Base-by-base conservation (phyloP, 2,888 invertebrate species). In the Falcaria lacertinaria region DNA sequence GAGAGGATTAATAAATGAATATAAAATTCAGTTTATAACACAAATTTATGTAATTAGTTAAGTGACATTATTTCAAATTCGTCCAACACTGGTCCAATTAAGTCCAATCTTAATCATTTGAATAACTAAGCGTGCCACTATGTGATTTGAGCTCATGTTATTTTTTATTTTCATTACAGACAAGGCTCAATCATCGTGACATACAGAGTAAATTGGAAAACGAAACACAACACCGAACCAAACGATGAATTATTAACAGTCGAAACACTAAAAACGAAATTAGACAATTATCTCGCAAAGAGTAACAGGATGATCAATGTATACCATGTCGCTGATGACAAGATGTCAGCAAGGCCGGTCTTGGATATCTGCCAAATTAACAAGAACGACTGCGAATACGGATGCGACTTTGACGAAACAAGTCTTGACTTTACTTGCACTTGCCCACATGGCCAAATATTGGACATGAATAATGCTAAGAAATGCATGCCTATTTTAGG, bases 151-250 rank as follows among this genome's bases (percentile, higher is more conserved):
- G n/a, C n/a, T n/a, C n/a, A n/a, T n/a, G n/a, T n/a, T 25, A 7
- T 34, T 43, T 59, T 54, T 53, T 48, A 47, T 82, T 37, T 19
- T 6, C 6, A 19, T 19, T 90, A 45, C 83, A 93, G 93, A 58
- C 87, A 91, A 42, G 94, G 93, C 48, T 93, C 93, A 45, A 86
- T 94, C 36, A 80, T 92, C 33, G 92, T 91, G 2, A 92, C 91
- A 48, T 93, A 93, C 74, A 86, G 93, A 60, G 84, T 94, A 25
- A 91, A 91, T 41, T 94, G 94, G 94, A 83, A 80, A 41, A 90
- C 91, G 44, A 91, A 91, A 62, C 64, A 82, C 22, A 63, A 70
- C 42, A 80, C 81, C 1, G 79, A 85, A 49, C 68, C 77, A 15
- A 65, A 79, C 17, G 83, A 86, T 44, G 90, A 92, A 46, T 84